Conservation (phyloP, 2,888 invertebrate species). For the Phalera bucephala region DNA sequence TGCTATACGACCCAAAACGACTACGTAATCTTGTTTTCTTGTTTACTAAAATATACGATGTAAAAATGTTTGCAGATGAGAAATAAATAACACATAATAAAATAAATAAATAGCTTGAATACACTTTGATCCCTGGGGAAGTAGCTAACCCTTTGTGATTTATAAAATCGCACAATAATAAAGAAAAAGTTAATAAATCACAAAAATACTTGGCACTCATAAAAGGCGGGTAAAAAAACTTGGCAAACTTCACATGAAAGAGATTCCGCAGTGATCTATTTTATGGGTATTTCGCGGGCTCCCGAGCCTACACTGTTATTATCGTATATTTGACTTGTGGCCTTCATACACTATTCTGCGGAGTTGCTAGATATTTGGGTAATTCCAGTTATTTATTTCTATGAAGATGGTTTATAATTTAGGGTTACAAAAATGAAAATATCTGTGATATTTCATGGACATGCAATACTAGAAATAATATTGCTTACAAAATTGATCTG, state of each 20-base stretch:
- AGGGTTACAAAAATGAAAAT: too few species aligned
- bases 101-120: too few species aligned
- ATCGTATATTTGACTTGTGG: constrained; percentile 24
- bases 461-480: too few species aligned
- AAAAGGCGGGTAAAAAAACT: constrained; percentile 16
- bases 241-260: constrained; percentile 21
- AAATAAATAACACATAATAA: too few species aligned
- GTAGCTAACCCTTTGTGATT: background rate
- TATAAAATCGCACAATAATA: constrained; percentile 15
- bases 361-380: constrained; percentile 8
- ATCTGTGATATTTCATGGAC: too few species aligned
- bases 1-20: too few species aligned
- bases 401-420: constrained; percentile 15
- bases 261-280: constrained; percentile 14
- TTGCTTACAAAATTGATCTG: too few species aligned
- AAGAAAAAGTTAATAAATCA: constrained; percentile 26
- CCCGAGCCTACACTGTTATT: constrained; percentile 16
- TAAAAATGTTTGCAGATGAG: too few species aligned
- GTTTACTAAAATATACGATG: too few species aligned
- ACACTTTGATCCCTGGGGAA: too few species aligned
- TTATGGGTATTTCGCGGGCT: constrained; percentile 12
- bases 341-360: constrained; percentile 8
- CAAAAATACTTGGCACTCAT: constrained; percentile 20
- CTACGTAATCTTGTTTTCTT: too few species aligned
- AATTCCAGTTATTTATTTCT: constrained; percentile 18